A percentile compares a stretch with the other conserved stretches of the same genome.
These are phyloP conservation scores for Alectura lathami DNA, from an alignment of 2,113 vertebrate species.

Conservation along the genomic window DNA sequence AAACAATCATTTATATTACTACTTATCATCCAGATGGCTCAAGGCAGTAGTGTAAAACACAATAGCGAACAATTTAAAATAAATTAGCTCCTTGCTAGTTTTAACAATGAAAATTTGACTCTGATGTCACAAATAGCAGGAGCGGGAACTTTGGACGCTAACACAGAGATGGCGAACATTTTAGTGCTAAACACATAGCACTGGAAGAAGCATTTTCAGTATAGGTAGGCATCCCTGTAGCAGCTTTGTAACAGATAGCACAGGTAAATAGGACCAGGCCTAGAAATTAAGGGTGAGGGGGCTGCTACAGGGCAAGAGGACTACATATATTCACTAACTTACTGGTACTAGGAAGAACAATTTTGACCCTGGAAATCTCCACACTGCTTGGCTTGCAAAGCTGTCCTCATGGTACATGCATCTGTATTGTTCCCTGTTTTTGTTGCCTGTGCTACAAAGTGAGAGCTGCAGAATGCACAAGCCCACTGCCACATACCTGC, in stretches of 20 bases:
- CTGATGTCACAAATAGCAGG: neutral
- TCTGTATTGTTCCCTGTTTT: neutral
- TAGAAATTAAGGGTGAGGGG: neutral
- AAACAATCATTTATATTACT: constrained; percentile 9
- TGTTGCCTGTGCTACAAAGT: neutral
- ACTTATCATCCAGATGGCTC: neutral
- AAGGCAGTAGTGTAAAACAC: neutral
- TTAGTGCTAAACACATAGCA: neutral
- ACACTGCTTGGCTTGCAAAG: neutral
- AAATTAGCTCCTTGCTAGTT: neutral
- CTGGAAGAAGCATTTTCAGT: neutral
- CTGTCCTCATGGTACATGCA: neutral
- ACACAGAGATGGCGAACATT: neutral
- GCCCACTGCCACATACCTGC: fast-evolving
- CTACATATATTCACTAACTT: neutral
- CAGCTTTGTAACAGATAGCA: neutral
- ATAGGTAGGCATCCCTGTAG: neutral
- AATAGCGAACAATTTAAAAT: neutral
- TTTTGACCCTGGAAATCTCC: neutral
- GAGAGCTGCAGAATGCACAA: neutral
- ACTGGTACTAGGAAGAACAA: neutral
- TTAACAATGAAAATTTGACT: neutral
- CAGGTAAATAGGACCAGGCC: neutral
- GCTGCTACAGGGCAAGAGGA: neutral
- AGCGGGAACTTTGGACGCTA: neutral